Conservation (phyloP, 2,888 invertebrate genomes). For the Xylota sylvarum region DNA sequence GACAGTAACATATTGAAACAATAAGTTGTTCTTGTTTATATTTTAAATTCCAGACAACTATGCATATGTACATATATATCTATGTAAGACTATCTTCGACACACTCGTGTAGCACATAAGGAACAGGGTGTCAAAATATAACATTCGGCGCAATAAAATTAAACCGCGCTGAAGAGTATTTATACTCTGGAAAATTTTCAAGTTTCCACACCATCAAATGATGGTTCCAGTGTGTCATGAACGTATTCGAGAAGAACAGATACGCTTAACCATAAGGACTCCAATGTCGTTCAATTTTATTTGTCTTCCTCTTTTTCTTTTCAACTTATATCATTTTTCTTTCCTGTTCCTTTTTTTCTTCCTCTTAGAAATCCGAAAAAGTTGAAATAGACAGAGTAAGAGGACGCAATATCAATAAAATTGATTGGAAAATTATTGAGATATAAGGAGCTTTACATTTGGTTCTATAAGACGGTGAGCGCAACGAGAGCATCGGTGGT, state of each 20-base stretch:
- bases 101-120: not conserved
- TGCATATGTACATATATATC: not conserved
- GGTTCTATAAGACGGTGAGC: slow-evolving; percentile 46
- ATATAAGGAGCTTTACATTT: slow-evolving; percentile 65
- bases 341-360: slow-evolving; percentile 14
- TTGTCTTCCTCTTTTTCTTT: slow-evolving; percentile 45
- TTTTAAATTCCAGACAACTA: not conserved
- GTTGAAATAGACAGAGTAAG: slow-evolving; percentile 55
- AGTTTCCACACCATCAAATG: slow-evolving; percentile 25
- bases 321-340: slow-evolving; percentile 50
- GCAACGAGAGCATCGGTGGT: slow-evolving; percentile 18
- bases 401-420: slow-evolving; percentile 65
- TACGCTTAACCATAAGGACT: slow-evolving; percentile 41
- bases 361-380: slow-evolving; percentile 35
- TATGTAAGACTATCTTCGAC: not conserved
- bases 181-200: slow-evolving; percentile 24
- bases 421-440: slow-evolving; percentile 70
- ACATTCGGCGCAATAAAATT: slow-evolving; percentile 34
- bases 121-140: slow-evolving; percentile 7
- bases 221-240: slow-evolving; percentile 35
- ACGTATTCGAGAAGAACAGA: slow-evolving; percentile 30
- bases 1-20: not conserved
- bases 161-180: slow-evolving; percentile 35
- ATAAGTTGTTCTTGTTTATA: not conserved
- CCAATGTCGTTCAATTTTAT: slow-evolving; percentile 56